Conservation (phyloP, 2,888 invertebrate genomes). For the Athalia rosae region DNA sequence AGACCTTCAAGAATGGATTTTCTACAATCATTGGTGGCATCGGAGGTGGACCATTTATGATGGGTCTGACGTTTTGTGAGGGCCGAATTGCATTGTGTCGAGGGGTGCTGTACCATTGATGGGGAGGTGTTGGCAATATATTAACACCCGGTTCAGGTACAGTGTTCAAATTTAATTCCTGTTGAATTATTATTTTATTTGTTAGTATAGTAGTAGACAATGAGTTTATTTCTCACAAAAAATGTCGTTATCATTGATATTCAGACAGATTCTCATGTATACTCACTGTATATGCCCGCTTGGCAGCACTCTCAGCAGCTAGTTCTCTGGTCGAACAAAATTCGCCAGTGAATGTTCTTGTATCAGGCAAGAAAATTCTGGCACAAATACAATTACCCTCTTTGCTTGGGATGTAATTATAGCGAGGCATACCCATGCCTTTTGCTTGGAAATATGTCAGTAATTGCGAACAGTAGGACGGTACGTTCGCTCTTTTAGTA, state of each 20-base stretch:
- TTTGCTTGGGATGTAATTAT: constrained; percentile 70
- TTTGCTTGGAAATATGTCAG: constrained; percentile 73
- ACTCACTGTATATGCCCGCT: constrained; percentile 65
- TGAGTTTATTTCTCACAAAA: too few relatives aligned
- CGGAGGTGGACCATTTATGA: constrained; percentile 23
- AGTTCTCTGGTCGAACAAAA: constrained; percentile 72
- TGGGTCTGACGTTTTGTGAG: constrained; percentile 45
- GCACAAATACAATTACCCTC: constrained; percentile 69
- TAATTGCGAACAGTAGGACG: constrained; percentile 68
- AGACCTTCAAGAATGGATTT: constrained; percentile 44
- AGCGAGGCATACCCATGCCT: constrained; percentile 73
- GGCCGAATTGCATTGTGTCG: constrained; percentile 48
- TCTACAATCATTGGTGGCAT: constrained; percentile 43
- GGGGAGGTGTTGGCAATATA: constrained; percentile 59
- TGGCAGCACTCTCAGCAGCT: constrained; percentile 75
- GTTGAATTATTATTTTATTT: constrained; percentile 3
- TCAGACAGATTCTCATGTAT: neutral
- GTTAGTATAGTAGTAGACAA: neutral
- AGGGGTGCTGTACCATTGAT: constrained; percentile 55
- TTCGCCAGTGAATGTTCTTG: constrained; percentile 73
- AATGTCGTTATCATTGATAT: neutral
- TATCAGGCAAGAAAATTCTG: constrained; percentile 74
- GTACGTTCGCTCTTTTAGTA: constrained; percentile 50
- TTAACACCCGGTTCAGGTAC: constrained; percentile 58
- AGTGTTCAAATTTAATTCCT: constrained; percentile 62